A percentile compares a stretch with the other conserved stretches of the same genome.
These are phyloP conservation scores for Meteorus colon DNA, from an alignment of 2,888 invertebrate genomes.

Conservation along the genomic window DNA sequence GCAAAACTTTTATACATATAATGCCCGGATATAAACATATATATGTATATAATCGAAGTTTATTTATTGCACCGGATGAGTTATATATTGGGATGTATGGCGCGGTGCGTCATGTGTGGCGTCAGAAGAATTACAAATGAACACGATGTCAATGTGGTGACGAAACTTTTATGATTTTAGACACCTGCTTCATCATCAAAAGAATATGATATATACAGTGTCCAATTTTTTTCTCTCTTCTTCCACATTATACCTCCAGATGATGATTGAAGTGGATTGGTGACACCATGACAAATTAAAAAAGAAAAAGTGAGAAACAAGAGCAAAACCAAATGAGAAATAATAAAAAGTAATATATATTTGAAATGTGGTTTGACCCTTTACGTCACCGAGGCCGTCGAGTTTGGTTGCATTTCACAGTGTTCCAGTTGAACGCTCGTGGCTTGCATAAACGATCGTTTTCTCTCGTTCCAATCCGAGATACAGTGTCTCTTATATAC, in stretches of 20 bases:
- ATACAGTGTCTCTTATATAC: conserved; percentile 23
- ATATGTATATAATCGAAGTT: background rate
- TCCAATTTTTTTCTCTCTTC: background rate
- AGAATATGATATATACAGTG: background rate
- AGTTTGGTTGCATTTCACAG: conserved; percentile 44
- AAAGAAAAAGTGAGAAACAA: background rate
- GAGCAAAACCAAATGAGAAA: background rate
- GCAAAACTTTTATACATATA: background rate
- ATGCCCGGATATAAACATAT: background rate
- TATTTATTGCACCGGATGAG: conserved; percentile 28
- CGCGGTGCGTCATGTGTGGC: conserved; percentile 12
- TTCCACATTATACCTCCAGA: background rate
- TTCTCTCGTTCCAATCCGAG: conserved; percentile 37
- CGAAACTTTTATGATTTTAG: conserved; percentile 19
- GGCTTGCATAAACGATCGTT: conserved; percentile 54
- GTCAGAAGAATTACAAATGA: conserved; percentile 28
- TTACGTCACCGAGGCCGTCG: conserved; percentile 38
- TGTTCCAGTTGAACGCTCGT: conserved; percentile 55
- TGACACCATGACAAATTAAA: conserved; percentile 10
- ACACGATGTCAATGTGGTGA: background rate
- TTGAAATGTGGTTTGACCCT: conserved; percentile 21
- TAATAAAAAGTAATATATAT: background rate
- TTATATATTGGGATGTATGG: conserved; percentile 16
- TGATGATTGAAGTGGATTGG: background rate
- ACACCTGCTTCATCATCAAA: conserved; percentile 22